Conservation (phyloP, 2,888 invertebrate genomes). For the Lordiphosa andalusiaca region DNA sequence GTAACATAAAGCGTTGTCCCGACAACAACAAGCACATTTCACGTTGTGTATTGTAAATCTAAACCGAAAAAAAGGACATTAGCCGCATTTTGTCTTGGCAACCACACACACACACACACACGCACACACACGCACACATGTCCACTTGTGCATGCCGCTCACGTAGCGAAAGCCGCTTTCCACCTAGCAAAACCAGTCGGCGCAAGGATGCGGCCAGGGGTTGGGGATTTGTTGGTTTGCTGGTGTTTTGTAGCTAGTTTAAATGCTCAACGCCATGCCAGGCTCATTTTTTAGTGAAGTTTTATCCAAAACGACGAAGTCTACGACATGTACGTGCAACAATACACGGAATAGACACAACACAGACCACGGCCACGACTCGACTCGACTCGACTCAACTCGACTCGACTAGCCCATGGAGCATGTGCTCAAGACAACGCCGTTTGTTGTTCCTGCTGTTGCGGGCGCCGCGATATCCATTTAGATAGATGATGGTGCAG, state of each 20-base stretch:
- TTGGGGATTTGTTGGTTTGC: constrained; percentile 34
- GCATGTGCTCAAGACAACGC: neutral
- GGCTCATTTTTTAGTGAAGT: constrained; percentile 74
- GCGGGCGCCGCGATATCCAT: constrained; percentile 56
- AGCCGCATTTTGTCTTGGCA: constrained; percentile 73
- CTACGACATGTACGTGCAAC: constrained; percentile 75
- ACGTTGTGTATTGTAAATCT: constrained; percentile 65
- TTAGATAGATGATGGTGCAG: constrained; percentile 63
- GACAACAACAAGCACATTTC: constrained; percentile 47
- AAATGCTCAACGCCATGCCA: constrained; percentile 72
- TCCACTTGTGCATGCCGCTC: constrained; percentile 58
- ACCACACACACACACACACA: constrained; percentile 32
- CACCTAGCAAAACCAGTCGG: constrained; percentile 28
- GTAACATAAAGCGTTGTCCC: constrained; percentile 18
- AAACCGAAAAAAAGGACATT: constrained; percentile 58
- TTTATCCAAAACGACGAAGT: constrained; percentile 65
- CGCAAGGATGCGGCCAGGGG: neutral
- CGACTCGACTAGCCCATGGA: neutral
- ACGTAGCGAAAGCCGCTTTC: constrained; percentile 52
- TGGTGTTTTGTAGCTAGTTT: constrained; percentile 75
- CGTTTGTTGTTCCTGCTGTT: constrained; percentile 9
- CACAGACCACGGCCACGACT: constrained; percentile 3
- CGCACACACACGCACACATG: constrained; percentile 29
- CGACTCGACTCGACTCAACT: neutral
- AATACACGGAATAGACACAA: constrained; percentile 42